Base-by-base conservation (phyloP, 2,888 invertebrate genomes). In the Drosophila mimica region DNA sequence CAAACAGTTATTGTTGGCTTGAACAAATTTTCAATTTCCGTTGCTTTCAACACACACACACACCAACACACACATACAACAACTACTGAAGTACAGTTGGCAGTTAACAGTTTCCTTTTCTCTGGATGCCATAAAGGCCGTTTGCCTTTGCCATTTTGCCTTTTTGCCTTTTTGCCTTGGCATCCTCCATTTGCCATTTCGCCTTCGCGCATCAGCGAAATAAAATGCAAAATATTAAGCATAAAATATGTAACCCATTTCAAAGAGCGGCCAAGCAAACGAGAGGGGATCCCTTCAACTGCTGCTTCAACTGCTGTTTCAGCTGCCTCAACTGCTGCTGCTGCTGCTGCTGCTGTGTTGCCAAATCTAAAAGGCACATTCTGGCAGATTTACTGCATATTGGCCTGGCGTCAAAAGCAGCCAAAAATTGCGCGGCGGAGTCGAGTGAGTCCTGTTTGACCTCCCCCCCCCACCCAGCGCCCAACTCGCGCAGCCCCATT, bases 311-410 rank as follows among this genome's bases (percentile, higher is more conserved):
- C 43, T 43, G 43, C 46, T 46, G 43, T 5, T 30, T 49, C 40
- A 17, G 25, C 25, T 34, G 51, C 25, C 2, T 25, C 25, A 25
- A 25, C 25, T 25, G 25, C 49, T 63, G 61, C 71, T 57, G 70
- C 66, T 64, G 74, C 79, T 60, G 71, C 59, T 60, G 63, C 76
- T 83, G 75, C 77, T 71, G 79, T 76, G 71, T 79, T 84, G 89
- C 88, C 88, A 88, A 88, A 83, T 87, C 88, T 88, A 87, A 83
- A 83, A 88, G 84, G 84, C 90, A 90, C 88, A 91, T 91, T 83
- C 91, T 88, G 91, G 90, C 89, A 92, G 92, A 92, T 92, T 92
- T 92, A 92, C 92, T 92, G 92, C 92, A 92, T 92, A 92, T 92
- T 92, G 92, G 92, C 91, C 92, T 82, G 91, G 90, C 92, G 92